These are phyloP conservation scores for Colletes latitarsis DNA, from an alignment of 1,140 invertebrate genomes.

Conservation along the genomic window DNA sequence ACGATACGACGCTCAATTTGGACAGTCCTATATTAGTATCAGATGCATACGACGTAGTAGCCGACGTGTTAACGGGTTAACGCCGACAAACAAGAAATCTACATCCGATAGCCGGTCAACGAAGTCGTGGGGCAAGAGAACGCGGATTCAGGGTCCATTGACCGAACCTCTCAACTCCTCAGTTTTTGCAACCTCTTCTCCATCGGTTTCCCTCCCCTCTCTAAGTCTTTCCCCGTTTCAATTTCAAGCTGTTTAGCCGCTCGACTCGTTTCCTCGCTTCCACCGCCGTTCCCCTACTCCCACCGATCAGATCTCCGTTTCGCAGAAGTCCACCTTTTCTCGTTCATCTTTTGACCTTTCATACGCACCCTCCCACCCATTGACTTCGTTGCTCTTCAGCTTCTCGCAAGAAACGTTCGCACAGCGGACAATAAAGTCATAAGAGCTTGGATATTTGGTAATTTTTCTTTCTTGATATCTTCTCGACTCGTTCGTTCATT, in stretches of 20 bases:
- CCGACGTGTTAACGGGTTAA: no score
- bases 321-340: slow-evolving; percentile 27
- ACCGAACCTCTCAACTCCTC: slow-evolving; percentile 53
- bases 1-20: no score
- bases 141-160: slow-evolving; percentile 61
- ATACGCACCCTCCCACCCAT: no score
- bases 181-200: slow-evolving; percentile 38
- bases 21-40: no score
- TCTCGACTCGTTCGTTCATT: no score
- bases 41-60: no score
- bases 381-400: neutral
- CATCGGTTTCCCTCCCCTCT: slow-evolving; percentile 1
- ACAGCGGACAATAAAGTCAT: no score
- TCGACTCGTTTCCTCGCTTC: neutral
- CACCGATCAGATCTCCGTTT: slow-evolving; percentile 19
- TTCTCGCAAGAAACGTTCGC: neutral
- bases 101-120: neutral
- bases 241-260: slow-evolving; percentile 7
- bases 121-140: neutral
- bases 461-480: no score
- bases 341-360: slow-evolving; percentile 8
- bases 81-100: neutral
- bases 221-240: slow-evolving; percentile 25
- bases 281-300: neutral
- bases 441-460: no score